These are phyloP conservation scores for Upupa epops DNA, from an alignment of 2,113 vertebrate species.

Conservation along the genomic window DNA sequence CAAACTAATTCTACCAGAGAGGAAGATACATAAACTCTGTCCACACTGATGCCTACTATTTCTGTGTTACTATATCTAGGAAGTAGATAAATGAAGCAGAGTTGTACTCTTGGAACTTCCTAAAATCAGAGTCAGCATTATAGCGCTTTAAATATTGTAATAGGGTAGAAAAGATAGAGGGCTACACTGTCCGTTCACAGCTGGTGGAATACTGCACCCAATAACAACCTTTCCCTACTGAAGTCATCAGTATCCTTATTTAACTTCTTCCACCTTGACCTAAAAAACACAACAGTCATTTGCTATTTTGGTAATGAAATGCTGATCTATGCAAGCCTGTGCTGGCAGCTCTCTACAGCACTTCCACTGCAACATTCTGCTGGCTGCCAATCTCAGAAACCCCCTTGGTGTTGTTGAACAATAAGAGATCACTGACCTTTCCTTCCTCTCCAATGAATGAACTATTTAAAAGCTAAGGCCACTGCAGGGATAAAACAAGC, in stretches of 20 bases:
- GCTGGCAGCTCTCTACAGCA: not conserved
- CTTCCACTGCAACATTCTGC: slow-evolving; percentile 1
- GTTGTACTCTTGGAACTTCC: not conserved
- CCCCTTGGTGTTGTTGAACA: slow-evolving; percentile 42
- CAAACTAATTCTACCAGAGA: not conserved
- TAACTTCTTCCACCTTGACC: slow-evolving; percentile 56
- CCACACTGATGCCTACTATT: not conserved
- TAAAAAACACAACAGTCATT: slow-evolving; percentile 31
- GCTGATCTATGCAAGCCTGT: slow-evolving; percentile 54
- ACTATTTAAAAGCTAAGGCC: not conserved
- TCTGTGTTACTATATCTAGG: not conserved
- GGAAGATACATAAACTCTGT: not conserved
- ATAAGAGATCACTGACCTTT: slow-evolving; percentile 24
- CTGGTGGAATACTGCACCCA: not conserved
- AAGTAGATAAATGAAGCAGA: not conserved
- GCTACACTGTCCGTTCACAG: not conserved
- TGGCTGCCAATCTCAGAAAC: slow-evolving; percentile 41
- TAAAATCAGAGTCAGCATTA: not conserved
- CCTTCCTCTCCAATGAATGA: slow-evolving; percentile 30
- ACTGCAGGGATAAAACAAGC: not conserved
- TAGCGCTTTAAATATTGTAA: not conserved
- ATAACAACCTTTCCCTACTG: not conserved
- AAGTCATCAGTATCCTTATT: slow-evolving; percentile 1
- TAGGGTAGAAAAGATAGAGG: not conserved
- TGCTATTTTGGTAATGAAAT: slow-evolving; percentile 59